Percentiles rank a stretch among this genome's conserved stretches.
Conservation (phyloP, 2,113 vertebrate species). For the Otolemur garnettii region DNA sequence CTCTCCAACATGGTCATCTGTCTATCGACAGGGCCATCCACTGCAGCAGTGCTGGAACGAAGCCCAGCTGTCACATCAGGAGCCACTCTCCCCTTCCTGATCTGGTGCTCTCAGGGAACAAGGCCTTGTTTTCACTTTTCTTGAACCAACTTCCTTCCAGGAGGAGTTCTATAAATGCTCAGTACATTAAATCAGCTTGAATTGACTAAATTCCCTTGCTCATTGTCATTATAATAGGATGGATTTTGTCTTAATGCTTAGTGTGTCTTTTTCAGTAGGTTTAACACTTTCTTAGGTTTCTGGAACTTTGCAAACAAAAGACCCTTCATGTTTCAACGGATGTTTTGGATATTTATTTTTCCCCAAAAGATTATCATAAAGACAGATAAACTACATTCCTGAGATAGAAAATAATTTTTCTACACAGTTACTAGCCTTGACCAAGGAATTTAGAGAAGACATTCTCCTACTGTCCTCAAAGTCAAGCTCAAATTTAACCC, state of each 20-base stretch:
- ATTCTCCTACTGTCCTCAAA: neutral
- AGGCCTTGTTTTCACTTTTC: neutral
- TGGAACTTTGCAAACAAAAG: neutral
- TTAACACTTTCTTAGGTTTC: neutral
- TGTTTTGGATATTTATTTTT: neutral
- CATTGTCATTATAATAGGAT: neutral
- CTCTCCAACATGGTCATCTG: neutral
- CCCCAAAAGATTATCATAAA: neutral
- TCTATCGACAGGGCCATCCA: fast-evolving
- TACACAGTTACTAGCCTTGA: neutral
- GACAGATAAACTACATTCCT: neutral
- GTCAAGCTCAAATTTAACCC: neutral
- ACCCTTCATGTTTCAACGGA: neutral
- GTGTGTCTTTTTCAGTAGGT: neutral
- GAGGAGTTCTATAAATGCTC: neutral
- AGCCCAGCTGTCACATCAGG: neutral
- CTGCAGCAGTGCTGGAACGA: neutral
- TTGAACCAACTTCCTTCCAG: neutral
- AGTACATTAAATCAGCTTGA: neutral
- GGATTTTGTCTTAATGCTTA: neutral
- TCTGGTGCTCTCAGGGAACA: neutral
- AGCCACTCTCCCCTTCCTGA: neutral
- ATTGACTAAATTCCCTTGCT: neutral
- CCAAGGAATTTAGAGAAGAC: neutral
- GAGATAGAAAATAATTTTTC: neutral